Percentiles rank a stretch among this genome's conserved stretches.
Evolutionary conservation across 2,797 vertebrate genomes (phyloP).

Genomic region (Falco naumanni): DNA sequence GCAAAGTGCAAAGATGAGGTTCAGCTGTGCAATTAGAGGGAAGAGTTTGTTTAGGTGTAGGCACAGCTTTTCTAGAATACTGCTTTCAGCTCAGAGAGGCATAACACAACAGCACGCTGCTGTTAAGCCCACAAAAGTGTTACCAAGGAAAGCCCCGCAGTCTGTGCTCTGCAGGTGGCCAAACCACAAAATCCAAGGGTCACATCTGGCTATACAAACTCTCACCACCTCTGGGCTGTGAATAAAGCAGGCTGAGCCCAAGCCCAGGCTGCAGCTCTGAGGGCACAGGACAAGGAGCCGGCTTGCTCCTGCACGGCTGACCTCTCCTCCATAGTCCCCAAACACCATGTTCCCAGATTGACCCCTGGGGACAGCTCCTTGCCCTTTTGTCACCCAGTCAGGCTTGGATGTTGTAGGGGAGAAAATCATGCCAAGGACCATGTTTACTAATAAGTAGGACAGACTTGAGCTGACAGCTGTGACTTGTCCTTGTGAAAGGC

Average conservation of each 20-base stretch:
- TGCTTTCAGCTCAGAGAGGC: neutral
- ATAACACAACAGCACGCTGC: neutral
- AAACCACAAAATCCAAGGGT: neutral
- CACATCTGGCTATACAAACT: neutral
- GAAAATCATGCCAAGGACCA: neutral
- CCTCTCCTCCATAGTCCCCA: neutral
- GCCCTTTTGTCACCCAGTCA: neutral
- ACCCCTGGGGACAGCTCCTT: neutral
- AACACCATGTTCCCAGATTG: neutral
- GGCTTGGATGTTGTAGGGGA: neutral
- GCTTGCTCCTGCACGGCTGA: neutral
- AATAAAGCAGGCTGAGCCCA: neutral
- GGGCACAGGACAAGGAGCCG: neutral
- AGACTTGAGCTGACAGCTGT: neutral
- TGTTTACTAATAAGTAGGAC: neutral
- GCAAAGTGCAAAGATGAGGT: neutral
- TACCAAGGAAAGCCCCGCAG: neutral
- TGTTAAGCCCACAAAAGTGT: neutral
- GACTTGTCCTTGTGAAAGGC: neutral
- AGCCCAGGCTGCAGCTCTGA: accelerated
- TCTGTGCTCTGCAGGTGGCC: neutral
- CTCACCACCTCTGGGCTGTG: neutral
- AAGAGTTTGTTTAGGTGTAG: neutral
- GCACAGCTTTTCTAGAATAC: neutral
- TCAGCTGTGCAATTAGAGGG: neutral